Percentiles rank a stretch among this genome's conserved stretches.
Evolutionary conservation across 2,797 vertebrate species (phyloP).

Genomic region (Oryzias sinensis): DNA sequence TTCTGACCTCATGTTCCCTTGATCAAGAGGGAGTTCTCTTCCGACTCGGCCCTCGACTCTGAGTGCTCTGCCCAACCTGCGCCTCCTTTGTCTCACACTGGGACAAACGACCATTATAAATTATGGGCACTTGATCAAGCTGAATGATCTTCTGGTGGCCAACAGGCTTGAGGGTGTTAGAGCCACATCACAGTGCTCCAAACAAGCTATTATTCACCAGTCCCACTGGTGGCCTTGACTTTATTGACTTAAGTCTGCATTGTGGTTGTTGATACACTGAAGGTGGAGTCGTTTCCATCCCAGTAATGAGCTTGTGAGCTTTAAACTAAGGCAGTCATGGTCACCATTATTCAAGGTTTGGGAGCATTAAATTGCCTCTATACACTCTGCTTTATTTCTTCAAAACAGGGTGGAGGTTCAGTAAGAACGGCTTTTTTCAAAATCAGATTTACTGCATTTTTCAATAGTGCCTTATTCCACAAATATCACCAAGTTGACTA

Average conservation of each 20-base stretch:
- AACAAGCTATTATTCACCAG: constrained; percentile 63
- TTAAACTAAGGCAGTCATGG: constrained; percentile 56
- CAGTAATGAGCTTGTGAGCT: constrained; percentile 54
- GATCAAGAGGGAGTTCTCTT: constrained; percentile 4
- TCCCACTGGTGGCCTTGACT: constrained; percentile 62
- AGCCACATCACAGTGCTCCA: constrained; percentile 40
- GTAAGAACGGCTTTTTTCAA: constrained; percentile 20
- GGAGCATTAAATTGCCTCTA: constrained; percentile 38
- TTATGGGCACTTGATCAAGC: constrained; percentile 44
- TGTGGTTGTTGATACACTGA: constrained; percentile 60
- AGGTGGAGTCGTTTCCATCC: constrained; percentile 54
- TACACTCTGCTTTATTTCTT: constrained; percentile 32
- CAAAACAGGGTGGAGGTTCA: constrained; percentile 13
- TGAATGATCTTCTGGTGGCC: constrained; percentile 38
- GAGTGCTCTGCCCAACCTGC: constrained; percentile 11
- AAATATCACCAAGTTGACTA: constrained; percentile 17
- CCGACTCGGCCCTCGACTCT: constrained; percentile 13
- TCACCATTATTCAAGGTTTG: constrained; percentile 55
- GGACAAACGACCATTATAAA: constrained; percentile 42
- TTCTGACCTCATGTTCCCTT: constrained; percentile 8
- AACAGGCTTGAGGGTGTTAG: constrained; percentile 41
- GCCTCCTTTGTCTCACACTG: constrained; percentile 21
- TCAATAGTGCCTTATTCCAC: not conserved
- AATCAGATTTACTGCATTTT: not conserved
- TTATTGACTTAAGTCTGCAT: constrained; percentile 68